Evolutionary conservation across 2,113 vertebrate genomes (phyloP).

Genomic region (Myotis brandtii): DNA sequence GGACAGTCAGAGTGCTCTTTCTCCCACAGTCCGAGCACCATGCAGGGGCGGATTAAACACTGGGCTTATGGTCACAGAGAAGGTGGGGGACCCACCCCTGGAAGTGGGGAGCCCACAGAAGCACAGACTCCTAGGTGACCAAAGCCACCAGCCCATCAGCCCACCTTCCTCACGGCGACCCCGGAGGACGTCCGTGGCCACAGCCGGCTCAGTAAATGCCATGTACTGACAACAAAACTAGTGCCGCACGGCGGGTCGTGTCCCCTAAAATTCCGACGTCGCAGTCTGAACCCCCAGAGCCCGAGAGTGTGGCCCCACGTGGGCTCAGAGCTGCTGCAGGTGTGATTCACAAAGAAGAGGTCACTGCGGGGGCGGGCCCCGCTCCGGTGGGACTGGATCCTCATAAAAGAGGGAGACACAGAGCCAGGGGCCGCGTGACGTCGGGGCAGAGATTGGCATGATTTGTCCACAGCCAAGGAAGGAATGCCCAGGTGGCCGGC

Average conservation of each 20-base stretch:
- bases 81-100: neutral
- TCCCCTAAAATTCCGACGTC: rapidly evolving
- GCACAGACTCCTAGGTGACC: neutral
- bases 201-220: neutral
- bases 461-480: rapidly evolving
- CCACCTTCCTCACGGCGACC: neutral
- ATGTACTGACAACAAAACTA: neutral
- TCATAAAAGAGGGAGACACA: neutral
- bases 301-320: rapidly evolving
- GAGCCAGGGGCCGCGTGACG: rapidly evolving
- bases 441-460: rapidly evolving
- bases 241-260: rapidly evolving
- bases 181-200: neutral
- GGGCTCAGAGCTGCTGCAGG: neutral
- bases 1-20: neutral
- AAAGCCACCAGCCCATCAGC: neutral
- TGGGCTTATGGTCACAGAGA: neutral
- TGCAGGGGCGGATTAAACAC: neutral
- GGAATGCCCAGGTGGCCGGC: rapidly evolving
- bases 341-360: neutral
- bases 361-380: neutral
- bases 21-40: neutral
- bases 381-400: rapidly evolving
- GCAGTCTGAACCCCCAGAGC: neutral
- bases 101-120: neutral